Evolutionary conservation across 2,888 invertebrate genomes (phyloP).

Genomic region (Dermolepida albohirtum): DNA sequence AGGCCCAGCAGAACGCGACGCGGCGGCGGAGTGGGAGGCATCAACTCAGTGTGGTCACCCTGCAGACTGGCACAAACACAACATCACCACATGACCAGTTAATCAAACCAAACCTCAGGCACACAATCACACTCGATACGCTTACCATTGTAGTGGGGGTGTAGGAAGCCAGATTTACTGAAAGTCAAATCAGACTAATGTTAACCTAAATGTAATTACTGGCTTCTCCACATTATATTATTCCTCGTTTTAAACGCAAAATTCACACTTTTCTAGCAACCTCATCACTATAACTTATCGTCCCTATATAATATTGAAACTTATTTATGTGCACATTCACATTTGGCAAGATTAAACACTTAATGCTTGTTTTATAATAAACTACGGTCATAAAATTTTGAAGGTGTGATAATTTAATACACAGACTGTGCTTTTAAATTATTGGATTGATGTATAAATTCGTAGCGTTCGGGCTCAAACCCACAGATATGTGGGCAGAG

Average conservation of each 20-base stretch:
- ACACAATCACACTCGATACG: constrained; percentile 62
- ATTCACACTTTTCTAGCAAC: neutral
- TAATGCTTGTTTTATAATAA: no score
- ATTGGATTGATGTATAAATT: no score
- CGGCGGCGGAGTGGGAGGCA: constrained; percentile 72
- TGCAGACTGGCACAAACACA: constrained; percentile 68
- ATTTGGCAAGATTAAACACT: no score
- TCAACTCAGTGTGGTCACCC: constrained; percentile 73
- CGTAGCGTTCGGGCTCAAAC: no score
- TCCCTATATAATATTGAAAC: neutral
- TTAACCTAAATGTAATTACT: constrained; percentile 39
- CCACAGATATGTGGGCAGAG: no score
- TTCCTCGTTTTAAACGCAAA: no score
- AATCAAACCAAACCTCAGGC: constrained; percentile 57
- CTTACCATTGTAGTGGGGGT: constrained; percentile 73
- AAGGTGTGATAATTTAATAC: no score
- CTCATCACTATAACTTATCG: constrained; percentile 12
- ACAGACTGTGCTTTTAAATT: no score
- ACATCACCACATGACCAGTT: constrained; percentile 59
- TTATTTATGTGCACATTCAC: neutral
- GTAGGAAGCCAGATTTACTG: constrained; percentile 69
- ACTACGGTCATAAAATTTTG: no score
- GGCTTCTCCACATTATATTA: constrained; percentile 31
- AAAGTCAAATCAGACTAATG: constrained; percentile 60
- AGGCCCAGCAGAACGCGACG: constrained; percentile 65